These are phyloP conservation scores for Peromyscus leucopus DNA, from an alignment of 2,113 vertebrate species.

Conservation along the genomic window DNA sequence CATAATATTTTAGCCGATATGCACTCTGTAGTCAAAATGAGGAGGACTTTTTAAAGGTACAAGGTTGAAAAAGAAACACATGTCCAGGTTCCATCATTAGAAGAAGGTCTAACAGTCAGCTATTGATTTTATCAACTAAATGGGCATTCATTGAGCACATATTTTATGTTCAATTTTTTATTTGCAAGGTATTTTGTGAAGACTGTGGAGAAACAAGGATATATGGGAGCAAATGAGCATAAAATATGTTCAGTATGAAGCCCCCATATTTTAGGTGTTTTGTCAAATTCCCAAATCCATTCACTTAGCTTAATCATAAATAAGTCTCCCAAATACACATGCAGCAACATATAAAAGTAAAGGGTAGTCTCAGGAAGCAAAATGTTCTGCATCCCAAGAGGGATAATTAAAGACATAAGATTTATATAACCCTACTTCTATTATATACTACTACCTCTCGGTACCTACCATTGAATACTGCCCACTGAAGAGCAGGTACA, in stretches of 20 bases:
- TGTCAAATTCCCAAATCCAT: neutral
- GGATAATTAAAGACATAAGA: slow-evolving; percentile 35
- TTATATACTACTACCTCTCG: neutral
- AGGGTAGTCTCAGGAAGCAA: neutral
- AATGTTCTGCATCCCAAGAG: neutral
- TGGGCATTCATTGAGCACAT: neutral
- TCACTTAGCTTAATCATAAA: neutral
- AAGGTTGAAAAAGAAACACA: neutral
- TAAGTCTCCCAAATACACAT: neutral
- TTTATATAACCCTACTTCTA: neutral
- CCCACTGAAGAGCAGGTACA: neutral
- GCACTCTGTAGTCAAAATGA: slow-evolving; percentile 42
- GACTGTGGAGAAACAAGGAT: neutral
- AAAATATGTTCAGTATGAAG: neutral
- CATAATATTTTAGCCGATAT: slow-evolving; percentile 65
- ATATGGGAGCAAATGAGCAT: neutral
- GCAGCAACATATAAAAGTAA: neutral
- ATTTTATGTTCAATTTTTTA: slow-evolving; percentile 24
- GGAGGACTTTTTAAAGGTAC: slow-evolving; percentile 19
- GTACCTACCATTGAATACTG: neutral
- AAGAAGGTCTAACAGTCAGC: neutral
- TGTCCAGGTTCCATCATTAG: neutral
- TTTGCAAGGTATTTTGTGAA: neutral
- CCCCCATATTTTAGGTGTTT: neutral
- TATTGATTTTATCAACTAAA: neutral